Percentiles rank a stretch among this genome's conserved stretches.
These are phyloP conservation scores for Heliothis subflexa DNA, from an alignment of 1,140 invertebrate species.

Conservation along the genomic window DNA sequence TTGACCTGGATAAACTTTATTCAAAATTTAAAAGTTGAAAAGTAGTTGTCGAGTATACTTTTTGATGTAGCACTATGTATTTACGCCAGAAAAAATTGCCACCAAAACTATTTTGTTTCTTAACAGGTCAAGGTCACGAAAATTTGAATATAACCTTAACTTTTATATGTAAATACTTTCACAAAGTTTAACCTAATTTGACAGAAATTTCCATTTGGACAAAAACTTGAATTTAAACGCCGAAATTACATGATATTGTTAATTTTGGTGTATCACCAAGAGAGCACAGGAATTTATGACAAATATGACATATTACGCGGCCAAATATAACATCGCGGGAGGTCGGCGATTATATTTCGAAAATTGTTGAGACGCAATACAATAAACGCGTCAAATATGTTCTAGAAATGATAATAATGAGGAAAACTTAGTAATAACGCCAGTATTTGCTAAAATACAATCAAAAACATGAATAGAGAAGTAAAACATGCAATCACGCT, in stretches of 20 bases:
- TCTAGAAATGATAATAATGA: background rate
- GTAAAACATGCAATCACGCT: background rate
- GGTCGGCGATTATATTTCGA: background rate
- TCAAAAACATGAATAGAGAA: background rate
- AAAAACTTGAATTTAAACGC: background rate
- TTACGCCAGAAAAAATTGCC: no score
- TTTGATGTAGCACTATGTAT: no score
- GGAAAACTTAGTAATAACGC: no score
- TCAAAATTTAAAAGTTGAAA: no score
- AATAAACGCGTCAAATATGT: background rate
- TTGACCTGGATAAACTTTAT: no score
- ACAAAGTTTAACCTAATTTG: background rate
- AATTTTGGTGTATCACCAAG: background rate
- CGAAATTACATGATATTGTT: background rate
- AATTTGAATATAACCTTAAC: background rate
- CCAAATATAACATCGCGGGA: slow-evolving; percentile 1
- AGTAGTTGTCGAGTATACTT: no score
- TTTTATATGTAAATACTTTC: no score
- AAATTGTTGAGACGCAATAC: background rate
- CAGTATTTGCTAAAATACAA: background rate
- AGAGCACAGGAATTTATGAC: slow-evolving; percentile 15
- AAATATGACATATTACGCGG: slow-evolving; percentile 36
- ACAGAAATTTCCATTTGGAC: background rate
- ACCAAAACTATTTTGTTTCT: no score
- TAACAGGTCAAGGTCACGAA: background rate